Evolutionary conservation across 2,797 vertebrate genomes (phyloP).

Genomic region (Thripadectes ignobilis): DNA sequence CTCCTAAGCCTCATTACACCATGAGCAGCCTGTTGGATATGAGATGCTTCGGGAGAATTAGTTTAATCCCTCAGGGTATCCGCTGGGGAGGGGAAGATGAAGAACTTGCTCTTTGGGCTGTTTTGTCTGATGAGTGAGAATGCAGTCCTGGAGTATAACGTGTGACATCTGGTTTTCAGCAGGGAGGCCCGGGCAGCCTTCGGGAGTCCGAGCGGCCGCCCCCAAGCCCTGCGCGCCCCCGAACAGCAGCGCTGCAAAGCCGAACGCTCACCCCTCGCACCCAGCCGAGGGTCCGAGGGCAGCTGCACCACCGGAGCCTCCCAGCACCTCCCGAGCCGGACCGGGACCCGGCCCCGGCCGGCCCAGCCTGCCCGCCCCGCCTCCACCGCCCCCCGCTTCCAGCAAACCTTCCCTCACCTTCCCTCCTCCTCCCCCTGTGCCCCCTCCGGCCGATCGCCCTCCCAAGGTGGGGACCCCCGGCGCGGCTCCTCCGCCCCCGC

Average conservation of each 20-base stretch:
- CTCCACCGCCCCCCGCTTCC: slow-evolving; percentile 59
- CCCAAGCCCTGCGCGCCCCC: slow-evolving; percentile 73
- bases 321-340: background rate
- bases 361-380: slow-evolving; percentile 59
- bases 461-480: background rate
- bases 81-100: too few species aligned
- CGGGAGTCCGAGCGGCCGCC: slow-evolving; percentile 77
- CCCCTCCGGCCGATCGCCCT: slow-evolving; percentile 72
- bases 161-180: slow-evolving; percentile 8
- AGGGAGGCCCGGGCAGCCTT: slow-evolving; percentile 69
- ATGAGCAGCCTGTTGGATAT: background rate
- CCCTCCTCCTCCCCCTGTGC: slow-evolving; percentile 65
- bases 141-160: rapidly evolving
- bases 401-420: slow-evolving; percentile 66
- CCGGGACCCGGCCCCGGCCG: slow-evolving; percentile 46
- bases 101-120: background rate
- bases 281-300: slow-evolving; percentile 54
- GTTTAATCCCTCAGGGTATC: background rate
- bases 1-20: background rate
- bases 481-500: background rate
- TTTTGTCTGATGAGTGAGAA: rapidly evolving
- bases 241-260: slow-evolving; percentile 7
- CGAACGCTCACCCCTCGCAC: background rate
- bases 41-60: background rate
- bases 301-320: slow-evolving; percentile 36